Evolutionary conservation across 30 jellyfish, hydroid and myxozoan species (phyloP), one percentile per base, ranked within the genome.

Genomic region (Turritopsis rubra): DNA sequence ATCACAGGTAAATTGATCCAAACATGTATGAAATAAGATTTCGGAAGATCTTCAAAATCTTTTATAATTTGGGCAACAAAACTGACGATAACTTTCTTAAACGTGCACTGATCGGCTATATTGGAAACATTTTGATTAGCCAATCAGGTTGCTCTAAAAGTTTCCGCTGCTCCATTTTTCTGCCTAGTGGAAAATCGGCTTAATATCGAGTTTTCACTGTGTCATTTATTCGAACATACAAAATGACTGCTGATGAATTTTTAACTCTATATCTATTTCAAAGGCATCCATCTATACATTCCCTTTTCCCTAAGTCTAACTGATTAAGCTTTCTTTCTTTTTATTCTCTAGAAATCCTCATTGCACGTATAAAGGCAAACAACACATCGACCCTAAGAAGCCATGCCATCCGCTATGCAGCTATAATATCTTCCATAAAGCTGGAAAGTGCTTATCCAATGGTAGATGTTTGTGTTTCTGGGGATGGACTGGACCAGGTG

Each of bases 401-500:
- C 17, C 28, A 28, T 84, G 96, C 73, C 54, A 87, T 73, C 66
- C 52, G 73, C 75, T 73, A 71, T 89, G 96, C 75, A 93, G 96
- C 7, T n/a, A 13, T 18, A 9, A 25, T 5, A 13, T 81, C 19
- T 85, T 83, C 71, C 84, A 71, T 31, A 89, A 85, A 52, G 79
- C 96, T n/a, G 96, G 96, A 29, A 16, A 52, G 28, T 89, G 96
- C 53, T 87, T 29, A 28, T 54, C 87, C 9, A 85, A 79, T 25
- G 96, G 96, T 8, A 54, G 70, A 71, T 89, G 96, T 68, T 86
- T 85, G 68, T 89, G 96, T 75, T 79, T 83, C 84, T 89, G 93
- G 95, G 96, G 96, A 53, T 89, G 90, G 90, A 89, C 96, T 24
- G 96, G 96, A 16, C 96, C 96, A 23, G 73, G 53, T 52, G 88